A percentile compares a stretch with the other conserved stretches of the same genome.
Evolutionary conservation across 2,797 vertebrate genomes (phyloP).

Genomic region (Rhinogobio ventralis): DNA sequence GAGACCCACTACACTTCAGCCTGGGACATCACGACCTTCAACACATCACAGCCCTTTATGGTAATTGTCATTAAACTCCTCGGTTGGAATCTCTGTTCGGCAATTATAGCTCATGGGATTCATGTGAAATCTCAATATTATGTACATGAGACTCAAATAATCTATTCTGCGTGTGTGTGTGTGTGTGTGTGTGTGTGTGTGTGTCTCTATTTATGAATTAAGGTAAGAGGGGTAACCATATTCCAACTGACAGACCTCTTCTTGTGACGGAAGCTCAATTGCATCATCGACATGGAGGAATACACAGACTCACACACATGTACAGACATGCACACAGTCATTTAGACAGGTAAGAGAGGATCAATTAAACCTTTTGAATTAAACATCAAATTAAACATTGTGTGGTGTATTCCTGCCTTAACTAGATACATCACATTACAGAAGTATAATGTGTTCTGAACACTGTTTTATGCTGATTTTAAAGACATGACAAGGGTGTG

Average conservation of each 20-base stretch:
- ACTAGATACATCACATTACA: neutral
- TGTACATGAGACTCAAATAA: neutral
- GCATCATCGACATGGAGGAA: conserved; percentile 50
- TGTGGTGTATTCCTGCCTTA: neutral
- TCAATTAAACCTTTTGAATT: neutral
- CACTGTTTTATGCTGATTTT: neutral
- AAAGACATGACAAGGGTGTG: neutral
- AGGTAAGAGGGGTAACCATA: conserved; percentile 70
- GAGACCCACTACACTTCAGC: conserved; percentile 77
- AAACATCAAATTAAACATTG: neutral
- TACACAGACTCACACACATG: conserved; percentile 62
- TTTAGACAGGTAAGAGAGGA: conserved; percentile 55
- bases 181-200: conserved; percentile 18
- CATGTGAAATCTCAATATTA: neutral
- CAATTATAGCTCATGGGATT: neutral
- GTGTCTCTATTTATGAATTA: conserved; percentile 16
- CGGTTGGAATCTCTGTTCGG: neutral
- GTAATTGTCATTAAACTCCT: conserved; percentile 58
- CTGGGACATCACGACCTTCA: conserved; percentile 71
- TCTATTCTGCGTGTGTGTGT: neutral
- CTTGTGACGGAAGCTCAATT: conserved; percentile 57
- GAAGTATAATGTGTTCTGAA: neutral
- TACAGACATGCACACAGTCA: conserved; percentile 59
- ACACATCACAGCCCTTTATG: conserved; percentile 78
- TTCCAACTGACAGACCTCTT: conserved; percentile 62